Conservation (phyloP, 2,888 invertebrate genomes). For the Griposia aprilina region DNA sequence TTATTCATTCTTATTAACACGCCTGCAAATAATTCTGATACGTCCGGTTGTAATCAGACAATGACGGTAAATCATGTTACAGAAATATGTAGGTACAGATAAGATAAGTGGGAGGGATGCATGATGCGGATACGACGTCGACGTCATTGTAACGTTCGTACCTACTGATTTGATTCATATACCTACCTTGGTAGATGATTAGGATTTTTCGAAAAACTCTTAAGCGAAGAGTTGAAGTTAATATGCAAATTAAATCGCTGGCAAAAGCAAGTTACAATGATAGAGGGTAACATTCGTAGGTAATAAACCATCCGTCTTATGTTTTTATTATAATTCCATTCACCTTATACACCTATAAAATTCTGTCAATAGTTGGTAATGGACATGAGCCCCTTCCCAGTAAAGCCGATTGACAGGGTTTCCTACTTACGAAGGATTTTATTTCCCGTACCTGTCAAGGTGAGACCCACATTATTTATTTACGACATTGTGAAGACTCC, state of each 20-base stretch:
- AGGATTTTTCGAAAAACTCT: neutral
- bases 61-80: constrained; percentile 30
- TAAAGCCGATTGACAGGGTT: constrained; percentile 37
- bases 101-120: constrained; percentile 31
- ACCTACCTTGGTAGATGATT: neutral
- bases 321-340: neutral
- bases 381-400: neutral
- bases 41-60: constrained; percentile 24
- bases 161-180: neutral
- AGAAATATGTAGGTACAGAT: constrained; percentile 39
- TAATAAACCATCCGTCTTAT: neutral
- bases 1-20: neutral
- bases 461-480: constrained; percentile 43
- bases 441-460: constrained; percentile 29
- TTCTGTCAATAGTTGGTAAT: constrained; percentile 39
- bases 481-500: constrained; percentile 41
- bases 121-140: neutral
- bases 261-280: neutral
- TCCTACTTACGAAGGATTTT: constrained; percentile 44
- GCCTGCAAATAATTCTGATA: neutral
- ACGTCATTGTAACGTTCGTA: neutral
- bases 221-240: neutral
- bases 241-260: neutral
- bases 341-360: constrained; percentile 26
- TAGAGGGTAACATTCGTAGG: neutral